Conservation (phyloP, 2,113 vertebrate genomes). For the Neomonachus schauinslandi region DNA sequence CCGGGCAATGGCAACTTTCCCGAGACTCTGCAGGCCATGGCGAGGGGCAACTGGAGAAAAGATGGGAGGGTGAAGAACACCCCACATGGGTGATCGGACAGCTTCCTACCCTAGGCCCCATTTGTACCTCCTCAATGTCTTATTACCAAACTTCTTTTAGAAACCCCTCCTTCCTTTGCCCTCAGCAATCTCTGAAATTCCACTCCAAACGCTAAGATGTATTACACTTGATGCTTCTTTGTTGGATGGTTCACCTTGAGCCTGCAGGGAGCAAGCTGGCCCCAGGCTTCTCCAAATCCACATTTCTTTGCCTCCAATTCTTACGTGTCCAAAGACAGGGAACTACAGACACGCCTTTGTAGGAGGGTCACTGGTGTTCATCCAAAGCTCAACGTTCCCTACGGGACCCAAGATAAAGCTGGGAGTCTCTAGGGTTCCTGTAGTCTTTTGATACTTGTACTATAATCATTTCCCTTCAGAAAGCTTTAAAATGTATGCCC, state of each 20-base stretch:
- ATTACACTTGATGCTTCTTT: background rate
- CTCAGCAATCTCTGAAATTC: background rate
- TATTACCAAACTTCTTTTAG: background rate
- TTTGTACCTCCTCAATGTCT: background rate
- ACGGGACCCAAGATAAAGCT: background rate
- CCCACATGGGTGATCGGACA: background rate
- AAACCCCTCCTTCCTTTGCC: background rate
- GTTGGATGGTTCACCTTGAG: slow-evolving; percentile 50
- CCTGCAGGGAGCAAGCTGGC: slow-evolving; percentile 50
- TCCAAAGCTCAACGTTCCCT: background rate
- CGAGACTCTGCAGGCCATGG: slow-evolving; percentile 98
- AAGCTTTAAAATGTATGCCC: background rate
- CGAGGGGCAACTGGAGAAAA: slow-evolving; percentile 91
- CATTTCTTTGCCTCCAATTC: slow-evolving; percentile 79
- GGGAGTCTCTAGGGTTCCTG: background rate
- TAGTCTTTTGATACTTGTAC: background rate
- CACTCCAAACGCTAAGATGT: background rate
- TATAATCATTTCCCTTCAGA: background rate
- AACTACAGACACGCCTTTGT: slow-evolving; percentile 77
- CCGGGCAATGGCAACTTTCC: slow-evolving; percentile 97
- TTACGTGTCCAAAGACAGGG: slow-evolving; percentile 76
- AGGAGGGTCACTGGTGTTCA: slow-evolving; percentile 65
- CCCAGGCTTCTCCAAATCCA: slow-evolving; percentile 60
- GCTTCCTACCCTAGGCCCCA: background rate
- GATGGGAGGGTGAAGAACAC: slow-evolving; percentile 4